Conservation (phyloP, 2,113 vertebrate genomes). For the Pogona vitticeps region DNA sequence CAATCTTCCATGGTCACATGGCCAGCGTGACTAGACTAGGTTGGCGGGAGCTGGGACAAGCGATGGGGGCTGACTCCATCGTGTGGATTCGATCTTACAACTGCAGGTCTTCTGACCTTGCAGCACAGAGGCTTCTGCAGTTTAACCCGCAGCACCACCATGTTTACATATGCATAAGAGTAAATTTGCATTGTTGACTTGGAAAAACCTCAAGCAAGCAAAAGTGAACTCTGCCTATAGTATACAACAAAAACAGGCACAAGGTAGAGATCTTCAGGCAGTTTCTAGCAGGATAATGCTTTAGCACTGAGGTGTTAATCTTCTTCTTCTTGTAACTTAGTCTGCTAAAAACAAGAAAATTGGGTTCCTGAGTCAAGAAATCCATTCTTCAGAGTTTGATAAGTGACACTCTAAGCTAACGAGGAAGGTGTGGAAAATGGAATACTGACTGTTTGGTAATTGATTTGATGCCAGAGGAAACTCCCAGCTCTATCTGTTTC, state of each 20-base stretch:
- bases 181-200: neutral
- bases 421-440: slow-evolving; percentile 25
- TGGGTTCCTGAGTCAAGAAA: neutral
- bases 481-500: slow-evolving; percentile 48
- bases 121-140: no score
- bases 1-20: no score
- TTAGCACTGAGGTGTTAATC: neutral
- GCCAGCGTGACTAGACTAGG: no score
- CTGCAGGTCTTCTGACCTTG: no score
- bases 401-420: slow-evolving; percentile 17
- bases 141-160: no score
- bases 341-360: no score
- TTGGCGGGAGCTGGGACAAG: no score
- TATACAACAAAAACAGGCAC: neutral
- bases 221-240: neutral
- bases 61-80: no score
- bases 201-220: neutral
- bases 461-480: slow-evolving; percentile 36
- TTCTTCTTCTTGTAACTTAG: neutral
- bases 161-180: neutral
- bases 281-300: neutral
- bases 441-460: slow-evolving; percentile 27
- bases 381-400: neutral
- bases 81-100: no score
- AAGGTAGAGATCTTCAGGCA: neutral